Base-by-base conservation (phyloP, 2,113 vertebrate genomes). In the Agapornis roseicollis region DNA sequence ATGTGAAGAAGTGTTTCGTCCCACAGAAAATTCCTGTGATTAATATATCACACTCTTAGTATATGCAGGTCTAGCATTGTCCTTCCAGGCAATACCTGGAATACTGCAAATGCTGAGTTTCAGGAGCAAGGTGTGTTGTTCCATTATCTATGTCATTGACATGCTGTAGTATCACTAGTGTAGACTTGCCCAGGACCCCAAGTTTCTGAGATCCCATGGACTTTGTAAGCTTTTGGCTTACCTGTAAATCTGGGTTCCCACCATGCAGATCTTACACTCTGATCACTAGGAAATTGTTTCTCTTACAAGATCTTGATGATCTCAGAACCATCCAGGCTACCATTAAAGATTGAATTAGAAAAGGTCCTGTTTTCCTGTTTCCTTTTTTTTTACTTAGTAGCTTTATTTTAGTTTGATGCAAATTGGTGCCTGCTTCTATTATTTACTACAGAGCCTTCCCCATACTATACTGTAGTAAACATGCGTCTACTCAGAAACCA, bases 121-220 rank as follows among this genome's bases (percentile, higher is more conserved):
- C 64, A 69, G 42, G 39, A 71, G 29, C 63, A 22, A 9, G 3
- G 20, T 29, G 42, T 24, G 8, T 10, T 83, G 44, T n/a, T 72
- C 19, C n/a, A 2, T 63, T 66, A 1, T 27, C 47, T 58, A 0
- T 56, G 17, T 29, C 24, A 5, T 0, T 44, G 76, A 11, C 31
- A 11, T 82, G 69, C 46, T 60, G 22, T 68, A 33, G 20, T 69
- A 9, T 74, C 4, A 0, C 44, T 37, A 0, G 20, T 1, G 1
- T 19, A 79, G 63, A 7, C 35, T n/a, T 80, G 14, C 8, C 55
- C 3, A 4, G 31, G 52, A 66, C 61, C 5, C 1, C 0, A 13
- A 55, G 53, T 5, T n/a, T 82, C 69, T 19, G 20, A 28, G 31
- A 17, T 80, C 50, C 72, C n/a, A 4, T 0, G 1, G 35, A 19